Evolutionary conservation across 2,888 invertebrate genomes (phyloP).

Genomic region (Eucriotettix oculatus): DNA sequence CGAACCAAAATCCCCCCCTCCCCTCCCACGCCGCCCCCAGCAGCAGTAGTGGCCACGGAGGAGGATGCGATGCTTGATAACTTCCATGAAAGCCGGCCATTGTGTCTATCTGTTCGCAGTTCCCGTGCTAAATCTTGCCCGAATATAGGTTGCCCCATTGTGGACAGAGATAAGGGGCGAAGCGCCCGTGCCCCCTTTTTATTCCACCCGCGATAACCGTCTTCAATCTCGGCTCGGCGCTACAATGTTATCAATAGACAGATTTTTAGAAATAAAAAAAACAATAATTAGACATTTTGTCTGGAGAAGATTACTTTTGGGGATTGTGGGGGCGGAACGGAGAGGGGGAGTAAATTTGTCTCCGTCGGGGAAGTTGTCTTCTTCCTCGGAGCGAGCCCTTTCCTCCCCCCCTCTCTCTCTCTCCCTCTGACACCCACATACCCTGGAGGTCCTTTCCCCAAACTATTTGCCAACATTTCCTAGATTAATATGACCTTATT

Average conservation of each 20-base stretch:
- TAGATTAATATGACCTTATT: too few species aligned
- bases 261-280: background rate
- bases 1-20: too few species aligned
- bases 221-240: background rate
- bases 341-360: too few species aligned
- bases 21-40: background rate
- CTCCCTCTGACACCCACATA: too few species aligned
- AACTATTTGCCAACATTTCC: too few species aligned
- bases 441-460: too few species aligned
- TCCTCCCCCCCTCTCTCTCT: too few species aligned
- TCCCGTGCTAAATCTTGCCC: background rate
- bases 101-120: background rate
- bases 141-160: background rate
- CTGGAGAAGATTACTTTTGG: background rate
- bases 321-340: too few species aligned
- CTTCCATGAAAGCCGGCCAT: background rate
- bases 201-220: background rate
- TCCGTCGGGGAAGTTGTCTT: too few species aligned
- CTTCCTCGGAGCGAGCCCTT: too few species aligned
- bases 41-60: background rate
- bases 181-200: background rate
- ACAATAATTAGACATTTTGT: background rate
- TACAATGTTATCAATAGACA: background rate
- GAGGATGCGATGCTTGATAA: background rate
- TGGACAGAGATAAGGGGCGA: background rate